A percentile compares a stretch with the other conserved stretches of the same genome.
phyloP scores from a whole-genome alignment of 2,113 vertebrate species.

The Brachionichthys hirsutus region DNA sequence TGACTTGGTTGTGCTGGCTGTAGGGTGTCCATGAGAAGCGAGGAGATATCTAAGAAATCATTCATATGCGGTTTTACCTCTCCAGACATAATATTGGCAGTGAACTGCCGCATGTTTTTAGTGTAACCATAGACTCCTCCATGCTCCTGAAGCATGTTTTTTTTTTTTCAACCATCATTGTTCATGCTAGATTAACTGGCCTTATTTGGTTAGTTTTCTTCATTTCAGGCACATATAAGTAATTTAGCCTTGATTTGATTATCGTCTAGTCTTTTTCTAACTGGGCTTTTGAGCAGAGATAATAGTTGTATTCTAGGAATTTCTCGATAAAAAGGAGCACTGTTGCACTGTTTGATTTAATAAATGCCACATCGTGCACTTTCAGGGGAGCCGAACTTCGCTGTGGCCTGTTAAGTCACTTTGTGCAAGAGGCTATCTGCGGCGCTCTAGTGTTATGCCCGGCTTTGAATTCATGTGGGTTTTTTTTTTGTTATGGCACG shows the following conservation, averaged over 20 bases:
- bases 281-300: not conserved
- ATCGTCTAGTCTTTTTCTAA: not conserved
- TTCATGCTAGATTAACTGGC: slow-evolving; percentile 7
- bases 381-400: slow-evolving; percentile 14
- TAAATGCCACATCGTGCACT: slow-evolving; percentile 10
- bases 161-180: slow-evolving; percentile 2
- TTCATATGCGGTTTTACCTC: slow-evolving; percentile 55
- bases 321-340: slow-evolving; percentile 4
- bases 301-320: slow-evolving; percentile 2
- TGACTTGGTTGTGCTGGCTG: slow-evolving; percentile 49
- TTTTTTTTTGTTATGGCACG: slow-evolving; percentile 37
- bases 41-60: slow-evolving; percentile 60
- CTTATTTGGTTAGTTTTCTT: not conserved
- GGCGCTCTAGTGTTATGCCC: slow-evolving; percentile 11
- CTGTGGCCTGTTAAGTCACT: slow-evolving; percentile 34
- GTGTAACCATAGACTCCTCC: slow-evolving; percentile 15
- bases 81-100: slow-evolving; percentile 46
- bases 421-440: slow-evolving; percentile 10
- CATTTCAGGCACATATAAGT: not conserved
- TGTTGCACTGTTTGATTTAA: slow-evolving; percentile 30
- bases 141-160: slow-evolving; percentile 18
- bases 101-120: slow-evolving; percentile 36
- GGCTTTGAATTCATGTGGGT: slow-evolving; percentile 39
- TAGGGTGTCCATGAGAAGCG: slow-evolving; percentile 56
- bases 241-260: not conserved